phyloP scores from a whole-genome alignment of 2,888 invertebrate species.

The Augochlorella aurata region DNA sequence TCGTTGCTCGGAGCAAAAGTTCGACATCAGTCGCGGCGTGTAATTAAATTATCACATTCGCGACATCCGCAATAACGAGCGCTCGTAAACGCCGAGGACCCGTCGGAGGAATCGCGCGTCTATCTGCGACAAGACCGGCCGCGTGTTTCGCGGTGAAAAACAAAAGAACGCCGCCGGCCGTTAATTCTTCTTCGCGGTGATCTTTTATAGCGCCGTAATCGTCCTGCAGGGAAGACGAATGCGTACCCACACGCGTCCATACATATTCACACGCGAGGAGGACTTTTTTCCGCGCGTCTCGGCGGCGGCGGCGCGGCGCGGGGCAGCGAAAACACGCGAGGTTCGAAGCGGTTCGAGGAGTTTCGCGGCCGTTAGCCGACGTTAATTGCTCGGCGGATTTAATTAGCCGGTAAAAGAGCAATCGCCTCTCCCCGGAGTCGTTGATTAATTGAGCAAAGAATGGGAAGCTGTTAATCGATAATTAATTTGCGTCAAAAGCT shows the following conservation, averaged over 20 bases:
- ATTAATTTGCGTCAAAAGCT: constrained; percentile 55
- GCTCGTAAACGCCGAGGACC: constrained; percentile 64
- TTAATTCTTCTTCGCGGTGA: constrained; percentile 31
- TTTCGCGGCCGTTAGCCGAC: constrained; percentile 35
- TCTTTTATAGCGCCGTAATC: constrained; percentile 38
- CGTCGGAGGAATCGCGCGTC: constrained; percentile 19
- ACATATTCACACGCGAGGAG: background rate
- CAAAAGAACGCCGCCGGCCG: constrained; percentile 13
- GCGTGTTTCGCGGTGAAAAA: constrained; percentile 9
- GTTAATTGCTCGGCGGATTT: constrained; percentile 55
- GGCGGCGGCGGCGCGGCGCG: no score
- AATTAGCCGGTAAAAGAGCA: constrained; percentile 48
- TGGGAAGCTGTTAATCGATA: constrained; percentile 53
- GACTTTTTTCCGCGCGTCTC: no score
- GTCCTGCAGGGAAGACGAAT: background rate
- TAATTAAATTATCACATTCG: constrained; percentile 73
- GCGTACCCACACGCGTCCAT: background rate
- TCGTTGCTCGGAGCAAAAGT: background rate
- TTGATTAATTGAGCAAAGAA: constrained; percentile 49
- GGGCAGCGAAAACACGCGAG: background rate
- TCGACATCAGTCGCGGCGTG: constrained; percentile 25
- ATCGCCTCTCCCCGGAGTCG: constrained; percentile 32
- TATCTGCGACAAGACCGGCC: constrained; percentile 25
- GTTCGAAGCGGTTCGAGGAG: constrained; percentile 13
- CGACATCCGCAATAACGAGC: constrained; percentile 65